Percentiles rank a stretch among this genome's conserved stretches.
Conservation (phyloP, 2,888 invertebrate species). For the Phytoseiulus persimilis region DNA sequence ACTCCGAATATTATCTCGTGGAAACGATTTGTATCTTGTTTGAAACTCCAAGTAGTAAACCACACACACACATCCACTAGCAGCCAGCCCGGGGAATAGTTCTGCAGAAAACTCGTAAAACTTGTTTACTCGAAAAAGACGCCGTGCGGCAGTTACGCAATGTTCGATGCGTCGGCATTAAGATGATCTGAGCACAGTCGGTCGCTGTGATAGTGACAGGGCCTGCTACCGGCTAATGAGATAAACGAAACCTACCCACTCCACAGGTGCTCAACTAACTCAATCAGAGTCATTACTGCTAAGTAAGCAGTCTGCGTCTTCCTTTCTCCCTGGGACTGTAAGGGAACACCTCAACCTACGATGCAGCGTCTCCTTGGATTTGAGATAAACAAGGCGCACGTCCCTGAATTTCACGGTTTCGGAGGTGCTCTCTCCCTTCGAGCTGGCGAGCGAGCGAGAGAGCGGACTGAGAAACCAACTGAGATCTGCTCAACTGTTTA, state of each 20-base stretch:
- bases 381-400: background rate
- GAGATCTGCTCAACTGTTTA: background rate
- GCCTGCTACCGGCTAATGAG: background rate
- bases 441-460: no score
- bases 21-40: background rate
- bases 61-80: background rate
- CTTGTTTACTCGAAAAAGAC: background rate
- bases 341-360: background rate
- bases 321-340: background rate
- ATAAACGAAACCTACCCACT: background rate
- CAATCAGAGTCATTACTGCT: background rate
- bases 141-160: background rate
- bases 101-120: background rate
- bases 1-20: background rate
- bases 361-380: background rate
- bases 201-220: background rate
- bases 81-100: background rate
- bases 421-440: background rate
- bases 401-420: background rate
- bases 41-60: background rate
- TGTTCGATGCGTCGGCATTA: background rate
- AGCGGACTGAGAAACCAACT: no score
- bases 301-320: background rate
- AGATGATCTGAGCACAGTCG: background rate
- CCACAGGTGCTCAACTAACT: background rate